Base-by-base conservation (phyloP, 1,140 invertebrate genomes). In the Drosophila malerkotliana region DNA sequence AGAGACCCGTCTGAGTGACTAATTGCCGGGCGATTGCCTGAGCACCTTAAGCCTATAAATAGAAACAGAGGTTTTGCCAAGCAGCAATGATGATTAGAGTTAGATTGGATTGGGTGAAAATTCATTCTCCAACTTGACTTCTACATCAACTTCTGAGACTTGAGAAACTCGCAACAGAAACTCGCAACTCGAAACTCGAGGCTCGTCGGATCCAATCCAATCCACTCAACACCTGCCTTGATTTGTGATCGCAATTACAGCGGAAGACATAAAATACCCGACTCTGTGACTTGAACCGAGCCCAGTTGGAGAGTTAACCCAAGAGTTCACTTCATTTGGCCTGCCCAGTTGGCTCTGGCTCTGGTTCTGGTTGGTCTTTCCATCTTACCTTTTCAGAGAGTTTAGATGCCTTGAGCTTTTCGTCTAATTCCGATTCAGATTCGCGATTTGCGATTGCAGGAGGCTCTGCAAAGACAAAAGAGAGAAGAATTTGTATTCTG, bases 11-110 rank as follows among this genome's bases (percentile, higher is more conserved):
- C 72, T 73, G 74, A 85, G 82, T 78, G 78, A 82, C 82, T 85
- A 87, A 85, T 85, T 85, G 82, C 78, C 69, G 52, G 67, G 49
- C 68, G 78, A 87, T 82, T 81, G 78, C 81, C 53, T 47, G 41
- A 54, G 56, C 48, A 85, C 55, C 66, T 44, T 21, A 51, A 44
- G 4, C 68, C 79, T 84, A 84, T 83, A 84, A 87, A 85, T 87
- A 85, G 73, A 66, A 58, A 12, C 49, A 51, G 28, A 64, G 21
- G 21, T 21, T 21, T 21, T 21, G 21, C 51, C 7, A 8, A 21
- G 52, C 52, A 8, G 41, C 49, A 26, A 71, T 47, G 53, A 45
- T 51, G 66, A 71, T 71, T 72, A 68, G 51, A 56, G 62, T 68
- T 69, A 56, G 66, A 68, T 69, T 67, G 62, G 41, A 48, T 53